Base-by-base conservation (phyloP, 2,113 vertebrate species). In the Sphyrna mokarran region DNA sequence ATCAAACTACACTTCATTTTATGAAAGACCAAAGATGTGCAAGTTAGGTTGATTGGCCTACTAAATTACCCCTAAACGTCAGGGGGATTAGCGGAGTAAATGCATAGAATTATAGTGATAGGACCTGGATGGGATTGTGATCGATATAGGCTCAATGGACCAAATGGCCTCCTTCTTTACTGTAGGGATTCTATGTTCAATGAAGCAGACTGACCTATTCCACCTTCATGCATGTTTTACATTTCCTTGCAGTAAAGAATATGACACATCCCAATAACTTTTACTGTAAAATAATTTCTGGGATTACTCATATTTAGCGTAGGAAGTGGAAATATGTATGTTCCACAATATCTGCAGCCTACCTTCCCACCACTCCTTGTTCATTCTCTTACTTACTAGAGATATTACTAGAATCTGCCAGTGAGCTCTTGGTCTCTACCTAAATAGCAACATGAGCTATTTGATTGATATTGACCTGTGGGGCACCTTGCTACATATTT, bases 381-480 rank as follows among this genome's bases (percentile, higher is more conserved):
- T 95, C 94, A 54, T 95, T 95, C 26, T 76, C 37, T 26, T 72
- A 29, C 43, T 33, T 23, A 40, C 72, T 7, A 7, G 9, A 95
- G 54, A 69, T 54, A 54, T 95, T 95, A 95, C 72, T 33, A 95
- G 69, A 54, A 6, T 43, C 40, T 69, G 26, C 33, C 40, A 76
- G 40, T 22, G 68, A 95, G 94, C 94, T 72, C 37, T 66, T 72
- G 29, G 68, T 95, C 69, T 43, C 69, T 29, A 76, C 69, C 94
- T 48, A 54, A 72, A 72, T 68, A 95, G 93, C 96, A 96, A 95
- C 91, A 80, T 69, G 61, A 86, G 72, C 95, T 68, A 95, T 95
- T 95, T 85, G 96, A 96, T 40, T 96, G 96, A 58, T 94, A 96
- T 40, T 93, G 96, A 96, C 94, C 96, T 68, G 69, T 66, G 61